Conservation (phyloP, 2,797 vertebrate genomes). For the Hapalemur alaotrensis region DNA sequence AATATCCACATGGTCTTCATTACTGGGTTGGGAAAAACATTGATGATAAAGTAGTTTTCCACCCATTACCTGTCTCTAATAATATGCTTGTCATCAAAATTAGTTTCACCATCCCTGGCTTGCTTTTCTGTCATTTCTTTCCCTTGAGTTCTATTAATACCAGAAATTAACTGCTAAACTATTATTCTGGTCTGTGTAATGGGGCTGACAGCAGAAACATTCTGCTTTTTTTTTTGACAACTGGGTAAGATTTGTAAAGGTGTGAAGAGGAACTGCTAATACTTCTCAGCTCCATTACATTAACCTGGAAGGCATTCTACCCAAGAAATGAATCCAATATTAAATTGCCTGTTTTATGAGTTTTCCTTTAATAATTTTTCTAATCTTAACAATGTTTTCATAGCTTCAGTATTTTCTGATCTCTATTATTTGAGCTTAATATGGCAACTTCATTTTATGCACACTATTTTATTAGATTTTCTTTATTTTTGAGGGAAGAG, state of each 20-base stretch:
- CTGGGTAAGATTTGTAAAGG: slow-evolving; percentile 74
- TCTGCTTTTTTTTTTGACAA: slow-evolving; percentile 77
- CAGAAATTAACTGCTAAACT: slow-evolving; percentile 74
- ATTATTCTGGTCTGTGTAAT: slow-evolving; percentile 71
- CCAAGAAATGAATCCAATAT: slow-evolving; percentile 66
- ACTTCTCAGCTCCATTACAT: slow-evolving; percentile 77
- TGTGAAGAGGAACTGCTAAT: slow-evolving; percentile 80
- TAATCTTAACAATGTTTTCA: slow-evolving; percentile 71
- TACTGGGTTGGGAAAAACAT: slow-evolving; percentile 53
- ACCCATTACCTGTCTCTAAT: slow-evolving; percentile 77
- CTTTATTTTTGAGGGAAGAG: slow-evolving; percentile 46
- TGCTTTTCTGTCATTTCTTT: slow-evolving; percentile 75
- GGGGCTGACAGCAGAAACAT: slow-evolving; percentile 74
- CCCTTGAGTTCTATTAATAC: slow-evolving; percentile 70
- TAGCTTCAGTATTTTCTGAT: slow-evolving; percentile 68
- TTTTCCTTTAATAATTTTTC: slow-evolving; percentile 76
- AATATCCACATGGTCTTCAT: neutral
- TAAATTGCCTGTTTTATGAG: slow-evolving; percentile 65
- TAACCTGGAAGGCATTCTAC: slow-evolving; percentile 79
- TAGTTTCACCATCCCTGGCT: slow-evolving; percentile 78
- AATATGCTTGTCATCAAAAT: slow-evolving; percentile 79
- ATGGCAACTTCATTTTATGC: slow-evolving; percentile 72
- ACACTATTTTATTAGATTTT: slow-evolving; percentile 51
- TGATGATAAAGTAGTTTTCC: slow-evolving; percentile 69
- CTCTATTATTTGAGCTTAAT: slow-evolving; percentile 71